A percentile compares a stretch with the other conserved stretches of the same genome.
phyloP scores from a whole-genome alignment of 2,113 vertebrate species.

The Ellobius talpinus region DNA sequence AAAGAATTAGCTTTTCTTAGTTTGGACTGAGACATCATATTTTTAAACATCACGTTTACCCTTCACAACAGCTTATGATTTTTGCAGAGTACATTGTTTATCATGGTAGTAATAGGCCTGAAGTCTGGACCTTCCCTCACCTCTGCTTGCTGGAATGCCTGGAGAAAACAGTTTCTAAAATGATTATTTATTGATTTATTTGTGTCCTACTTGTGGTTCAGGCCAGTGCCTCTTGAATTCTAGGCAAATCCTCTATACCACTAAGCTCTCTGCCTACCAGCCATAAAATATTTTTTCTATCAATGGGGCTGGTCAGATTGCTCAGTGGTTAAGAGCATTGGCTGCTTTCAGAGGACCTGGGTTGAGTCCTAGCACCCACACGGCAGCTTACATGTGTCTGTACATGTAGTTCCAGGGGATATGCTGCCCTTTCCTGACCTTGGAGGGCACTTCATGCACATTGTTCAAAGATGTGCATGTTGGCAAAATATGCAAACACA shows the following conservation, averaged over 20 bases:
- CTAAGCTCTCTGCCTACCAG: not conserved
- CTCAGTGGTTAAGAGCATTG: too few species aligned
- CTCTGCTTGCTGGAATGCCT: not conserved
- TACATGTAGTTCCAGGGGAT: not conserved
- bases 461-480: not conserved
- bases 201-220: not conserved
- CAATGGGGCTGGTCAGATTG: too few species aligned
- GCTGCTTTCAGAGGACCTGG: too few species aligned
- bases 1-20: not conserved
- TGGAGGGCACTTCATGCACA: not conserved
- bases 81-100: not conserved
- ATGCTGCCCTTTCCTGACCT: not conserved
- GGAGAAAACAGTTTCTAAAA: not conserved
- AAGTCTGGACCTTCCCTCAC: not conserved
- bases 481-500: not conserved
- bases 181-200: not conserved
- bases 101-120: too few species aligned
- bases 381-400: not conserved
- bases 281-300: not conserved
- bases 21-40: not conserved
- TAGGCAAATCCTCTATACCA: not conserved
- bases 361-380: too few species aligned
- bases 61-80: not conserved
- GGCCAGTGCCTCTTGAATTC: not conserved
- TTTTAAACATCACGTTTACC: not conserved